Evolutionary conservation across 2,113 vertebrate species (phyloP).

Genomic region (Ptychochromis oligacanthus): DNA sequence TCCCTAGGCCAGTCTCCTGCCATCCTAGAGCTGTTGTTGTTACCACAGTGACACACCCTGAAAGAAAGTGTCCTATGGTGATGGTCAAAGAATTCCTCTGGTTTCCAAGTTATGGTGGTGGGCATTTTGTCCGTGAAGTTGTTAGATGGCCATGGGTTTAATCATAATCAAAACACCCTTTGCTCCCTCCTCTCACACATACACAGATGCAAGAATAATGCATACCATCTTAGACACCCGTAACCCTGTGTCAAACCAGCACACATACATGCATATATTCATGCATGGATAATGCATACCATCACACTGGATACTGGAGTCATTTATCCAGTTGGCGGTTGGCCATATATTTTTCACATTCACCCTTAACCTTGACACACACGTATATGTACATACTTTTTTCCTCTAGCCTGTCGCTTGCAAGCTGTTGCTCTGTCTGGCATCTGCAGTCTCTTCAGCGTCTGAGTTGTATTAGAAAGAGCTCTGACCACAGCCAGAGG

Average conservation of each 20-base stretch:
- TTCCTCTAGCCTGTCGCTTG: conserved; percentile 24
- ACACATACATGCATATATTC: conserved; percentile 36
- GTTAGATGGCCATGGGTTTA: conserved; percentile 61
- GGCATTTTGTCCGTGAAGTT: conserved; percentile 58
- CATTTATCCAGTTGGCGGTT: conserved; percentile 36
- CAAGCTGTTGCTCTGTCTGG: conserved; percentile 62
- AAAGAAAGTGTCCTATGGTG: conserved; percentile 73
- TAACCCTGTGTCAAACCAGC: conserved; percentile 30
- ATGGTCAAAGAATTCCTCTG: conserved; percentile 65
- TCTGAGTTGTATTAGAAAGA: conserved; percentile 17
- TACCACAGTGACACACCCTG: conserved; percentile 62
- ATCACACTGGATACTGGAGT: conserved; percentile 36
- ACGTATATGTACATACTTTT: background rate
- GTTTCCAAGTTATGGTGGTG: conserved; percentile 43
- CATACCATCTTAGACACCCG: conserved; percentile 20
- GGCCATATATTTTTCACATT: conserved; percentile 27
- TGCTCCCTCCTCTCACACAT: background rate
- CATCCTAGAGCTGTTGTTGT: conserved; percentile 56
- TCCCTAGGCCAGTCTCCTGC: conserved; percentile 29
- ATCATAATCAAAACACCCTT: conserved; percentile 60
- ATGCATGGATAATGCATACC: conserved; percentile 52
- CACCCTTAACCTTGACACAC: conserved; percentile 1
- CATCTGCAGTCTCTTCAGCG: background rate
- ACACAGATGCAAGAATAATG: conserved; percentile 42
- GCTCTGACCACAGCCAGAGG: background rate